Percentiles rank a stretch among this genome's conserved stretches.
Evolutionary conservation across 2,113 vertebrate genomes (phyloP).

Genomic region (Pseudorasbora parva): DNA sequence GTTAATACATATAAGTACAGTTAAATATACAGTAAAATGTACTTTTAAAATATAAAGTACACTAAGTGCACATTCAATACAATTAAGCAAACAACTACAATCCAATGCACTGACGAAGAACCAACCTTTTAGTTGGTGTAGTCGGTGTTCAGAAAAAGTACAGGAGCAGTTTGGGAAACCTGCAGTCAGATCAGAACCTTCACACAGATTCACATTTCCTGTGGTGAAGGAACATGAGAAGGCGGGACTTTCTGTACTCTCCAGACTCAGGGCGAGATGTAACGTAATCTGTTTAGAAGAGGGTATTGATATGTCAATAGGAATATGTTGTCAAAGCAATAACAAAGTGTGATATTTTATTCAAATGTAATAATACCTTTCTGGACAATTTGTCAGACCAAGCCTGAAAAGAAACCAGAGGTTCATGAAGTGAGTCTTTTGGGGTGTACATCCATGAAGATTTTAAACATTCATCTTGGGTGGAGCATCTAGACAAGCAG

Average conservation of each 20-base stretch:
- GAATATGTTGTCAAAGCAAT: background rate
- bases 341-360: background rate
- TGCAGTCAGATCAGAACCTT: accelerated
- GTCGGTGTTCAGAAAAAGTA: constrained; percentile 15
- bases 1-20: no score
- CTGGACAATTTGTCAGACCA: background rate
- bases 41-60: background rate
- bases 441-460: constrained; percentile 68
- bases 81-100: background rate
- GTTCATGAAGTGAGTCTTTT: constrained; percentile 51
- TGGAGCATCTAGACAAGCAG: constrained; percentile 65
- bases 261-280: constrained; percentile 52
- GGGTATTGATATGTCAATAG: background rate
- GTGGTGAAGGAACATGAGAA: constrained; percentile 65
- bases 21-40: no score
- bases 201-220: constrained; percentile 36
- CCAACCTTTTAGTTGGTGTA: no score
- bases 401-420: constrained; percentile 65
- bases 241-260: background rate
- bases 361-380: constrained; percentile 56
- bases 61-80: background rate
- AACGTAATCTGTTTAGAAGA: constrained; percentile 61
- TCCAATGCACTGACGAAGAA: background rate
- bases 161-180: constrained; percentile 69
- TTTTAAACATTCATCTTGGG: background rate